Conservation (phyloP, 2,888 invertebrate species). For the Euphydryas editha region DNA sequence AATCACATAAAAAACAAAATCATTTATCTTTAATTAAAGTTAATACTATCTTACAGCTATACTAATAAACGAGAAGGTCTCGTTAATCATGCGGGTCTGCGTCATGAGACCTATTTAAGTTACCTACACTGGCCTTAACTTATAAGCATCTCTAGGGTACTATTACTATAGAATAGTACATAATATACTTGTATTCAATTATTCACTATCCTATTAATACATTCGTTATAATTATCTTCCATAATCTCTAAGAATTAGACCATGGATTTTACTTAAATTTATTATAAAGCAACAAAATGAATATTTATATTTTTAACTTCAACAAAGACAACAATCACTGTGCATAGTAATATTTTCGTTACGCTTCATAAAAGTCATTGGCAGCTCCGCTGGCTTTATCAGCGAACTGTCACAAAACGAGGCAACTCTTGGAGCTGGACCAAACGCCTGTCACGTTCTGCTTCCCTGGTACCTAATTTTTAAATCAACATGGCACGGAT, state of each 20-base stretch:
- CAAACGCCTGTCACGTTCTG: slow-evolving; percentile 36
- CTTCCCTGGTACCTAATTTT: slow-evolving; percentile 32
- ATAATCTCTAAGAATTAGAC: not conserved
- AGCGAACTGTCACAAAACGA: slow-evolving; percentile 33
- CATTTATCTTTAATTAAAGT: not conserved
- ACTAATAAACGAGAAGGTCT: slow-evolving; percentile 11
- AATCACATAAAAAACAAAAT: too few relatives aligned
- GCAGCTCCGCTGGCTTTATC: slow-evolving; percentile 29
- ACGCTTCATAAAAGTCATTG: slow-evolving; percentile 31
- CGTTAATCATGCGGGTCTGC: slow-evolving; percentile 10
- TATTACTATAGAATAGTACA: slow-evolving; percentile 5
- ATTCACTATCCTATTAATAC: not conserved
- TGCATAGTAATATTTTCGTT: slow-evolving; percentile 10
- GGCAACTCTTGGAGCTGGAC: slow-evolving; percentile 34
- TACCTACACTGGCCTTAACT: slow-evolving; percentile 7
- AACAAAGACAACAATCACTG: not conserved
- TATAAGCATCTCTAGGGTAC: slow-evolving; percentile 3
- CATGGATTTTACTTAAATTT: not conserved
- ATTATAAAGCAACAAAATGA: not conserved
- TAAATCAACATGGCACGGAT: slow-evolving; percentile 37
- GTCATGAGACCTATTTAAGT: slow-evolving; percentile 5
- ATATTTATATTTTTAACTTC: not conserved
- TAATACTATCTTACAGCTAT: slow-evolving; percentile 2
- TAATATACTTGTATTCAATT: not conserved
- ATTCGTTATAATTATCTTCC: too few relatives aligned